Conservation (phyloP, 2,888 invertebrate genomes). For the Tiliacea citrago region DNA sequence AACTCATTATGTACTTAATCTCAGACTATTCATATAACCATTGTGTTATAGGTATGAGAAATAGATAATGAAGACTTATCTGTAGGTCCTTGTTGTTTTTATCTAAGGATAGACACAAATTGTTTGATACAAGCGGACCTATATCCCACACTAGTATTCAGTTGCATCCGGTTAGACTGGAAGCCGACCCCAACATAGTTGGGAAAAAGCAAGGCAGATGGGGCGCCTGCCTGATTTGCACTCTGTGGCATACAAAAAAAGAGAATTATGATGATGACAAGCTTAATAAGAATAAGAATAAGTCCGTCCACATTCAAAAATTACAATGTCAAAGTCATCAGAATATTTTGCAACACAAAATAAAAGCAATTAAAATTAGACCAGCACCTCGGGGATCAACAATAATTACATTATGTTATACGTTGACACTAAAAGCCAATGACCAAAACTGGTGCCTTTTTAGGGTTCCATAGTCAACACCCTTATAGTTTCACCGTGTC, state of each 20-base stretch:
- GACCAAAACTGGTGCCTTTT: too few relatives aligned
- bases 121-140: neutral
- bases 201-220: neutral
- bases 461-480: too few relatives aligned
- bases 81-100: conserved; percentile 14
- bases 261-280: too few relatives aligned
- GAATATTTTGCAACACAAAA: neutral
- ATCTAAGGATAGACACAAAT: neutral
- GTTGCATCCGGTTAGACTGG: neutral
- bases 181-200: neutral
- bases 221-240: too few relatives aligned
- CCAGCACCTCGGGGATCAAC: neutral
- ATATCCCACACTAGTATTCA: neutral
- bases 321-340: neutral
- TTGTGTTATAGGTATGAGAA: conserved; percentile 37
- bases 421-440: too few relatives aligned
- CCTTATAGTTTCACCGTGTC: too few relatives aligned
- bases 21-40: conserved; percentile 53
- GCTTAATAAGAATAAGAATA: too few relatives aligned
- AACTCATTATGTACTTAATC: conserved; percentile 42
- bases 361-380: neutral
- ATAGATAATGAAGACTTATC: conserved; percentile 25
- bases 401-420: neutral
- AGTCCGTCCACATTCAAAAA: too few relatives aligned
- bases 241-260: too few relatives aligned